Conservation (phyloP, 2,888 invertebrate species). For the Coenonympha glycerion region DNA sequence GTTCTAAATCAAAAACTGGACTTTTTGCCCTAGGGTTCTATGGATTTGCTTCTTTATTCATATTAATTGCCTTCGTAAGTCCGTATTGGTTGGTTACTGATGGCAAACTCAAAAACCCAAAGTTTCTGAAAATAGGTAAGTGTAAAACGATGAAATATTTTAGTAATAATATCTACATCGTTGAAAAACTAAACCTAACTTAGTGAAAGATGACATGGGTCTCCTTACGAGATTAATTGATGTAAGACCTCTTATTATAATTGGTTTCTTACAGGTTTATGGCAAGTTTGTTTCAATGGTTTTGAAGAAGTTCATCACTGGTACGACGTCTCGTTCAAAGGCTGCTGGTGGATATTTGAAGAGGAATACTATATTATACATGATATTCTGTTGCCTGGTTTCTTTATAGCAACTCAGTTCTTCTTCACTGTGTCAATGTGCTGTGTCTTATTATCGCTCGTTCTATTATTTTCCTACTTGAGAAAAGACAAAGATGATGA, state of each 20-base stretch:
- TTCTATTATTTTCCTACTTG: constrained; percentile 83
- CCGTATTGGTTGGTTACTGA: constrained; percentile 92
- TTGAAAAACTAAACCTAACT: too few relatives aligned
- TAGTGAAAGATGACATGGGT: too few relatives aligned
- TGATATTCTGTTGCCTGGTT: constrained; percentile 90
- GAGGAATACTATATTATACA: constrained; percentile 97
- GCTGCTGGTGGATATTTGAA: constrained; percentile 98
- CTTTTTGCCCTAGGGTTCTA: constrained; percentile 80
- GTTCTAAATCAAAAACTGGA: constrained; percentile 79
- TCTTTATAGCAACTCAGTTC: constrained; percentile 95
- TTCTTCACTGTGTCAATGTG: constrained; percentile 94
- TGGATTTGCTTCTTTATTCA: constrained; percentile 80
- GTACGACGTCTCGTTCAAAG: constrained; percentile 88
- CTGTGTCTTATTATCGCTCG: constrained; percentile 83
- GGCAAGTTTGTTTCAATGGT: constrained; percentile 94
- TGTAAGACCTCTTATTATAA: too few relatives aligned
- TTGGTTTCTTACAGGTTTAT: constrained; percentile 80
- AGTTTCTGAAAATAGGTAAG: constrained; percentile 87
- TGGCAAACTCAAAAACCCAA: constrained; percentile 83
- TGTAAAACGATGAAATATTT: constrained; percentile 13
- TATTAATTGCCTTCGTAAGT: constrained; percentile 87
- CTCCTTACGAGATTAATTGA: too few relatives aligned
- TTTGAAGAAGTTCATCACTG: constrained; percentile 90
- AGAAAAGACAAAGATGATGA: constrained; percentile 85
- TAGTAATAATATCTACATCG: neutral